Conservation (phyloP, 2,888 invertebrate genomes). For the Clepsis dumicolana region DNA sequence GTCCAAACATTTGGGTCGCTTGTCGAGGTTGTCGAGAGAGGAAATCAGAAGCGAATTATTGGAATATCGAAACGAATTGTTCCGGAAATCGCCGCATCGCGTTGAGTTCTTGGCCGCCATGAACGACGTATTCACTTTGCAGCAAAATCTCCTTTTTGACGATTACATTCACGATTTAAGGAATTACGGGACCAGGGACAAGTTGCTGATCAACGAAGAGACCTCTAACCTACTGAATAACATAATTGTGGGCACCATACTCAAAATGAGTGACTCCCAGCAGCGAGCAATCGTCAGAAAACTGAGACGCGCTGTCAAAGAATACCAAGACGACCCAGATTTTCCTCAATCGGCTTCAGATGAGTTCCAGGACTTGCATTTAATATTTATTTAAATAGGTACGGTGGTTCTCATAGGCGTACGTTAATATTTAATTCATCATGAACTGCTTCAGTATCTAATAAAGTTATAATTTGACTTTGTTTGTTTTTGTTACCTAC, state of each 20-base stretch:
- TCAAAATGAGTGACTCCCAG: background rate
- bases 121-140: slow-evolving; percentile 58
- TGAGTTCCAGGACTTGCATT: background rate
- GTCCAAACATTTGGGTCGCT: slow-evolving; percentile 51
- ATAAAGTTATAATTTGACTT: too few relatives aligned
- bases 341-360: background rate
- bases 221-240: slow-evolving; percentile 52
- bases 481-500: too few relatives aligned
- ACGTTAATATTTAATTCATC: too few relatives aligned
- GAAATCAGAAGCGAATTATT: slow-evolving; percentile 55
- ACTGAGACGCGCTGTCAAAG: slow-evolving; percentile 52
- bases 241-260: slow-evolving; percentile 50
- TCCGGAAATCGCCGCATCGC: slow-evolving; percentile 48
- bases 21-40: slow-evolving; percentile 55
- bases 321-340: slow-evolving; percentile 48
- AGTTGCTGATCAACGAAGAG: slow-evolving; percentile 49
- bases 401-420: background rate
- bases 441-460: too few relatives aligned
- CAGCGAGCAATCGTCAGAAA: slow-evolving; percentile 2
- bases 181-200: slow-evolving; percentile 50
- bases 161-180: slow-evolving; percentile 60
- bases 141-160: slow-evolving; percentile 57
- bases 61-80: slow-evolving; percentile 51
- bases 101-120: slow-evolving; percentile 61
- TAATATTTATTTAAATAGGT: background rate